phyloP scores from a whole-genome alignment of 2,888 invertebrate species.

The Drosophila rellima region DNA sequence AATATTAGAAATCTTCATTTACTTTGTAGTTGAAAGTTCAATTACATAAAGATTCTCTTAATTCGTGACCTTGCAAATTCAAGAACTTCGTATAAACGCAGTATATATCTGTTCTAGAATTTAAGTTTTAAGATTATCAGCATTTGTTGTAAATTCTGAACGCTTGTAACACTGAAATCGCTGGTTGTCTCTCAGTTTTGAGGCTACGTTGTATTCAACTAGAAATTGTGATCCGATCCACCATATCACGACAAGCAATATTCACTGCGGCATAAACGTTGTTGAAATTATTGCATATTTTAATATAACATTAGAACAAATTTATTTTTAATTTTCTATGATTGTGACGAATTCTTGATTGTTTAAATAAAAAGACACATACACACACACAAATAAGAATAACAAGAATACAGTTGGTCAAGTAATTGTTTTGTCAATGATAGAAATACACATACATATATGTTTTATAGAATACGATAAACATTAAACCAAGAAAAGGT shows the following conservation, averaged over 20 bases:
- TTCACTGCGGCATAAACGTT: constrained; percentile 13
- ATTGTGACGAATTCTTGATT: constrained; percentile 25
- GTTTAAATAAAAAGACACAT: constrained; percentile 12
- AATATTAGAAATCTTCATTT: too few species aligned
- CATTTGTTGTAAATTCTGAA: background rate
- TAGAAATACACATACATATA: background rate
- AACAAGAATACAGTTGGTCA: background rate
- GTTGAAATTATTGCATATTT: constrained; percentile 14
- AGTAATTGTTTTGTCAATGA: too few species aligned
- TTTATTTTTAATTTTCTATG: constrained; percentile 24
- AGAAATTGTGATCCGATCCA: constrained; percentile 23
- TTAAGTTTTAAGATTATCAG: constrained; percentile 7
- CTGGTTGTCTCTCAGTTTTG: constrained; percentile 11
- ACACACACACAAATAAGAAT: constrained; percentile 4
- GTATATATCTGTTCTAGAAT: constrained; percentile 11
- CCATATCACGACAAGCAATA: constrained; percentile 14
- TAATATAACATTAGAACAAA: constrained; percentile 42
- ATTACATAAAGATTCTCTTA: background rate
- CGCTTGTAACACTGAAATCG: constrained; percentile 7
- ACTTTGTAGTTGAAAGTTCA: background rate
- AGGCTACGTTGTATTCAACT: constrained; percentile 25
- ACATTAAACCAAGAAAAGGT: too few species aligned
- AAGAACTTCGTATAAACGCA: background rate
- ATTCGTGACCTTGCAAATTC: background rate
- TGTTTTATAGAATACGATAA: too few species aligned